Percentiles rank a stretch among this genome's conserved stretches.
Conservation (phyloP, 2,113 vertebrate genomes). For the Picathartes gymnocephalus region DNA sequence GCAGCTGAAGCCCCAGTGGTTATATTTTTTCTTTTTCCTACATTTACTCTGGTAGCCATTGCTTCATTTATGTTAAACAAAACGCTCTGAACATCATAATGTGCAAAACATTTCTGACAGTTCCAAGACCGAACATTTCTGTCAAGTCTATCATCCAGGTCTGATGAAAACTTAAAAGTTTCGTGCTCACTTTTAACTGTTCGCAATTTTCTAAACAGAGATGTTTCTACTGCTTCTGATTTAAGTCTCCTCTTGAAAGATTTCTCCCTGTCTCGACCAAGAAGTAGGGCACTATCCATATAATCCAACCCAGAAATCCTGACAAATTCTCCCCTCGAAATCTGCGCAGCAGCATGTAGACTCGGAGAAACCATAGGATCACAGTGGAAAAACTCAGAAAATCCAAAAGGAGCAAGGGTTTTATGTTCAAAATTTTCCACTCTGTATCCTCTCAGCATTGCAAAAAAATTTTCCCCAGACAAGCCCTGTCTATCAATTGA, state of each 20-base stretch:
- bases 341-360: constrained; percentile 90
- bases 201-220: constrained; percentile 88
- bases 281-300: constrained; percentile 80
- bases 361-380: constrained; percentile 86
- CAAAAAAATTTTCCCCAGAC: constrained; percentile 86
- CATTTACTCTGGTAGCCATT: constrained; percentile 81
- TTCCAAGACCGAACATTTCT: constrained; percentile 75
- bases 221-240: constrained; percentile 86
- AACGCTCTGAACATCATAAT: constrained; percentile 96
- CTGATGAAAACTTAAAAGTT: constrained; percentile 79
- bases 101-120: constrained; percentile 94
- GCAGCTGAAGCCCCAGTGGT: constrained; percentile 95
- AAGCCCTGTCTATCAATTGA: constrained; percentile 95
- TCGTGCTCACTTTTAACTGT: constrained; percentile 91
- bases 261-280: constrained; percentile 85
- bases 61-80: constrained; percentile 96
- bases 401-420: constrained; percentile 76
- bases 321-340: constrained; percentile 90
- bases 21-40: constrained; percentile 91
- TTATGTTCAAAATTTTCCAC: constrained; percentile 86
- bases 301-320: constrained; percentile 89
- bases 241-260: constrained; percentile 88
- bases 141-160: constrained; percentile 83
- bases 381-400: constrained; percentile 85
- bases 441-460: constrained; percentile 87